These are phyloP conservation scores for Emydoidea blandingii DNA, from an alignment of 2,797 vertebrate genomes.

Conservation along the genomic window DNA sequence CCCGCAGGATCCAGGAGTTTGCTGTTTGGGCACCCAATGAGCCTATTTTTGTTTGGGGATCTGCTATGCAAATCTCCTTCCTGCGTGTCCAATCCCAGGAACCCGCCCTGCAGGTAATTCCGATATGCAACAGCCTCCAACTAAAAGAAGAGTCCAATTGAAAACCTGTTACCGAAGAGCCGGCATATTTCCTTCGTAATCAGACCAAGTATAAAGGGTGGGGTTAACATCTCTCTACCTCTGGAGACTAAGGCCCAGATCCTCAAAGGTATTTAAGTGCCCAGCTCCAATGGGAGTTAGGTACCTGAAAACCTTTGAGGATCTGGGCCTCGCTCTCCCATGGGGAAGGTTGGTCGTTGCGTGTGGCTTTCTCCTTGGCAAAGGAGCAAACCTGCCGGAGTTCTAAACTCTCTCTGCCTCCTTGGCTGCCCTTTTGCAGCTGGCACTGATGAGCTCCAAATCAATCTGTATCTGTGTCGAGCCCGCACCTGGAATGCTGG, in stretches of 20 bases:
- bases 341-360: not conserved
- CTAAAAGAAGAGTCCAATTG: not conserved
- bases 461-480: not conserved
- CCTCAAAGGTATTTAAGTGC: not conserved
- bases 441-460: not conserved
- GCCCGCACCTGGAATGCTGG: not conserved
- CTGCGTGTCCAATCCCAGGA: not conserved
- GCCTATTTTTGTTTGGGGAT: not conserved
- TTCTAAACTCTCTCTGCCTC: not conserved
- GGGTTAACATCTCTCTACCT: not conserved
- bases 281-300: not conserved
- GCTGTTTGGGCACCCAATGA: not conserved
- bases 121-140: too few species aligned
- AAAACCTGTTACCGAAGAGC: not conserved
- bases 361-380: not conserved
- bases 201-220: not conserved
- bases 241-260: not conserved
- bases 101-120: too few species aligned
- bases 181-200: not conserved
- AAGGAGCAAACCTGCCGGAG: not conserved
- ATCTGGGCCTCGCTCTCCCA: not conserved
- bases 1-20: not conserved
- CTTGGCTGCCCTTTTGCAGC: not conserved
- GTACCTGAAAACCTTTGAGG: not conserved
- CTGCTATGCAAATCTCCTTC: not conserved